Conservation (phyloP, 2,888 invertebrate species). For the Blastobasis adustella region DNA sequence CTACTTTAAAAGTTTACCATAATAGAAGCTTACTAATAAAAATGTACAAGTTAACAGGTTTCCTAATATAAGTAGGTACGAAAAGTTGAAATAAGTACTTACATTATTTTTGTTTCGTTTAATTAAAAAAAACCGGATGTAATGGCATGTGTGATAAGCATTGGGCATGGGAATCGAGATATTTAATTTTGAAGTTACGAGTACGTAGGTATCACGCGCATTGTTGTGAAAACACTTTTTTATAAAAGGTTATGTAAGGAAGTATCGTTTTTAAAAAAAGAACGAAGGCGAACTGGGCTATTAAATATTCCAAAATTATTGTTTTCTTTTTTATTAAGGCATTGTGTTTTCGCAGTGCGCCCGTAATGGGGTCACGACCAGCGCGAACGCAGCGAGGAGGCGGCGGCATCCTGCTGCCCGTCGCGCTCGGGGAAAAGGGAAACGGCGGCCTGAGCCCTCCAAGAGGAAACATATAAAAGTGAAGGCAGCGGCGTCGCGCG, state of each 20-base stretch:
- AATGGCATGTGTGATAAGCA: too few relatives aligned
- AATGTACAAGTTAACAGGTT: too few relatives aligned
- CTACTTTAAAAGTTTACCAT: too few relatives aligned
- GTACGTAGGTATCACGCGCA: too few relatives aligned
- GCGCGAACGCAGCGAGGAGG: not conserved
- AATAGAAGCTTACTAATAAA: too few relatives aligned
- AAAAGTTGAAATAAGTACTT: too few relatives aligned
- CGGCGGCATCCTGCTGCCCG: constrained; percentile 15
- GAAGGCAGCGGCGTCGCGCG: constrained; percentile 46
- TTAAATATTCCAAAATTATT: not conserved
- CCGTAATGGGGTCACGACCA: not conserved
- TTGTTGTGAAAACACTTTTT: too few relatives aligned
- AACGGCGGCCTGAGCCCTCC: constrained; percentile 28
- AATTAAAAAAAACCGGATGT: too few relatives aligned
- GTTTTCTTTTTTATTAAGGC: not conserved
- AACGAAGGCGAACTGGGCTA: not conserved
- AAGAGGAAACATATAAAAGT: constrained; percentile 64
- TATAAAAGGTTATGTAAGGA: not conserved
- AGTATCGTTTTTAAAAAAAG: not conserved
- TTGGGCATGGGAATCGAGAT: too few relatives aligned
- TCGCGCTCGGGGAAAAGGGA: constrained; percentile 38
- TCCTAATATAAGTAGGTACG: too few relatives aligned
- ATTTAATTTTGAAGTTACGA: too few relatives aligned
- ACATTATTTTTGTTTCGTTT: too few relatives aligned
- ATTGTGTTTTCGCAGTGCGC: not conserved